A percentile compares a stretch with the other conserved stretches of the same genome.
These are phyloP conservation scores for Hippocampus mohnikei DNA, from an alignment of 2,113 vertebrate genomes.

Conservation along the genomic window DNA sequence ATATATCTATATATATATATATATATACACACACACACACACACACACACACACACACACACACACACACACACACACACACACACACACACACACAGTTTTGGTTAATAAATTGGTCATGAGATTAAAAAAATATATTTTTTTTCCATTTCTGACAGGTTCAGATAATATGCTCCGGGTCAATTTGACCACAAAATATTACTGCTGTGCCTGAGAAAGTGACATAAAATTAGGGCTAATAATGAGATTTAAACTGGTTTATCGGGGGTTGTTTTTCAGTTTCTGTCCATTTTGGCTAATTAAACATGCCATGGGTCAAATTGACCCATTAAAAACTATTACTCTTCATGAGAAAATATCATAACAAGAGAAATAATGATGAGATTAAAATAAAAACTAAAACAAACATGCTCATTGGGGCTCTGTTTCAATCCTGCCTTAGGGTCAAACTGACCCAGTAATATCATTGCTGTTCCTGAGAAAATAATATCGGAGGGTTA, in stretches of 20 bases:
- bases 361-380: background rate
- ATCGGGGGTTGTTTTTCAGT: background rate
- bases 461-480: too few relatives aligned
- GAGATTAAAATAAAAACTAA: background rate
- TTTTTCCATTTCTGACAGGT: background rate
- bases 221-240: background rate
- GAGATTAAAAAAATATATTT: background rate
- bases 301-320: too few relatives aligned
- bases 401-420: background rate
- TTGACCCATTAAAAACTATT: too few relatives aligned
- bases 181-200: background rate
- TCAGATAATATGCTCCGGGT: background rate
- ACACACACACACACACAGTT: too few relatives aligned
- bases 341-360: background rate
- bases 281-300: too few relatives aligned
- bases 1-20: too few relatives aligned
- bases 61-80: too few relatives aligned
- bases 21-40: too few relatives aligned
- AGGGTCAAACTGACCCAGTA: too few relatives aligned
- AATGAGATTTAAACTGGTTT: background rate
- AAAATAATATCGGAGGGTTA: too few relatives aligned
- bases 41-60: too few relatives aligned
- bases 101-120: background rate
- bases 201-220: background rate
- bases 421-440: too few relatives aligned